Percentiles rank a stretch among this genome's conserved stretches.
These are phyloP conservation scores for Percina caprodes DNA, from an alignment of 2,113 vertebrate species.

Conservation along the genomic window DNA sequence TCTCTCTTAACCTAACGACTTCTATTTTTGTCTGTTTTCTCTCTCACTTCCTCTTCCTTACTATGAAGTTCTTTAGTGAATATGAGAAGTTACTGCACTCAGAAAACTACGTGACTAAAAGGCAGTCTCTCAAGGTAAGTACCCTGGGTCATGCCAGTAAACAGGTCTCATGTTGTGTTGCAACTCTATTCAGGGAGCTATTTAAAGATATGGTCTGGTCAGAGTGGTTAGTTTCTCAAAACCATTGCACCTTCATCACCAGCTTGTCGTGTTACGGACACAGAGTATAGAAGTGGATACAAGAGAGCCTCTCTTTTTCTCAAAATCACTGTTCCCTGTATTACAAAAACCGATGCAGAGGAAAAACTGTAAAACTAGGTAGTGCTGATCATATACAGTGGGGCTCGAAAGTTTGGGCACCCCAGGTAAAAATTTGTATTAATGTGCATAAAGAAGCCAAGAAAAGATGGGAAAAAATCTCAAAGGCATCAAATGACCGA, in stretches of 20 bases:
- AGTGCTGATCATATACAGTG: no score
- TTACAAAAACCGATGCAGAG: no score
- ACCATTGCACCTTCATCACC: background rate
- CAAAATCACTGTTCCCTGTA: no score
- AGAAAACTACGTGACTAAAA: slow-evolving; percentile 98
- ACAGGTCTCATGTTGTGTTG: slow-evolving; percentile 41
- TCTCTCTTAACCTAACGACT: background rate
- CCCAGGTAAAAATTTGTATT: no score
- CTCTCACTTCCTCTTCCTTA: slow-evolving; percentile 29
- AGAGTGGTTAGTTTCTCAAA: slow-evolving; percentile 61
- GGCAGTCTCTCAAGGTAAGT: slow-evolving; percentile 96
- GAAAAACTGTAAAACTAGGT: no score
- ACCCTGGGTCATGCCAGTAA: slow-evolving; percentile 18
- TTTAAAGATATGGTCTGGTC: slow-evolving; percentile 36
- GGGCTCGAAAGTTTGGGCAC: no score
- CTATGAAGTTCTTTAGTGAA: slow-evolving; percentile 93
- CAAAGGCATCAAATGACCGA: no score
- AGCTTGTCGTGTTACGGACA: background rate
- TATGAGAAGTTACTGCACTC: slow-evolving; percentile 98
- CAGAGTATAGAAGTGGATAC: no score
- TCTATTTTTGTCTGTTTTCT: background rate
- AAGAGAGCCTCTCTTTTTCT: no score
- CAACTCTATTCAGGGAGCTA: slow-evolving; percentile 37
- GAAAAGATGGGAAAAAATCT: no score
- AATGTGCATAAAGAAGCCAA: no score